Evolutionary conservation across 2,888 invertebrate genomes (phyloP), one percentile per base, ranked within the genome.

Genomic region (Microdon myrmicae): DNA sequence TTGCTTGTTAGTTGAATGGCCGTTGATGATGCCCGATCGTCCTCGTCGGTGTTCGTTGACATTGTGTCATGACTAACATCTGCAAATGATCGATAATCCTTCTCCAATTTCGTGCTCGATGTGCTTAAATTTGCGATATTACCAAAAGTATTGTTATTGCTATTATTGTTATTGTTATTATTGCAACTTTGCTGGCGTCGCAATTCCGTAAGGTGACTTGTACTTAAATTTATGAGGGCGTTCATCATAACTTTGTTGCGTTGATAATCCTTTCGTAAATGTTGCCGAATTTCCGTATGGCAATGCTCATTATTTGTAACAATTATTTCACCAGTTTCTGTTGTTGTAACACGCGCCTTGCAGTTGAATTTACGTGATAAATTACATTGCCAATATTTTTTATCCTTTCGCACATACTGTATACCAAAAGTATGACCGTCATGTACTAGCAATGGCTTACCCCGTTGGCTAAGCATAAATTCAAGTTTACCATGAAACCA

Each of bases 321-420:
- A 26, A 78, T 76, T 7, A 82, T 78, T 45, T 75, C 75, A 8
- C 77, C 77, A 1, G 77, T 75, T 13, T 76, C 77, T 7, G 79
- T 78, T 16, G 79, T 79, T 4, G 77, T 80, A 6, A 83, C 81
- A 2, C 81, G 77, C 1, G 82, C 82, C 58, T 79, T 82, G 68
- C 82, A 82, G 47, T 75, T 80, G 53, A 78, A 80, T 64, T 80
- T 80, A 9, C 80, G 75, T 19, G 80, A 80, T 39, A 80, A 71
- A 72, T 80, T 80, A 64, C 80, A 80, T 60, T 80, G 80, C 80
- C 80, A 80, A 69, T 80, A 80, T 71, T 80, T 80, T 68, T 80
- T 80, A 64, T 80, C 80, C 71, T 80, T 80, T 44, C 80, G 76
- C 34, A 80, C 80, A 60, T 80, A 80, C 64, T 80, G 80, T 38